Percentiles rank a stretch among this genome's conserved stretches.
Evolutionary conservation across 1,140 invertebrate species (phyloP).

Genomic region (Drosophila melanogaster): Release_6_plus_ISO1_MT NT_037436.4:10447001-10447500

Average conservation of each 20-base stretch:
- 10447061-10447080: conserved; percentile 35
- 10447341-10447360: conserved; percentile 16
- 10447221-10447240: background rate
- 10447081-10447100: background rate
- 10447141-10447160: no score
- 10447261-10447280: conserved; percentile 8
- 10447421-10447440: conserved; percentile 38
- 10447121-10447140: no score
- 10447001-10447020: conserved; percentile 45
- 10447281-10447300: conserved; percentile 52
- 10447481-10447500: conserved; percentile 16
- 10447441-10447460: conserved; percentile 14
- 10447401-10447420: conserved; percentile 54
- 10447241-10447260: background rate
- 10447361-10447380: conserved; percentile 70
- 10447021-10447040: conserved; percentile 44
- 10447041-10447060: conserved; percentile 72
- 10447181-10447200: background rate
- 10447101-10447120: background rate
- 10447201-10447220: no score
- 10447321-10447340: background rate
- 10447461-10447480: conserved; percentile 4
- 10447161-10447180: no score
- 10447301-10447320: conserved; percentile 56
- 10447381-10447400: conserved; percentile 75